Evolutionary conservation across 1,140 invertebrate genomes (phyloP).

Genomic region (Chlorops oryzae): DNA sequence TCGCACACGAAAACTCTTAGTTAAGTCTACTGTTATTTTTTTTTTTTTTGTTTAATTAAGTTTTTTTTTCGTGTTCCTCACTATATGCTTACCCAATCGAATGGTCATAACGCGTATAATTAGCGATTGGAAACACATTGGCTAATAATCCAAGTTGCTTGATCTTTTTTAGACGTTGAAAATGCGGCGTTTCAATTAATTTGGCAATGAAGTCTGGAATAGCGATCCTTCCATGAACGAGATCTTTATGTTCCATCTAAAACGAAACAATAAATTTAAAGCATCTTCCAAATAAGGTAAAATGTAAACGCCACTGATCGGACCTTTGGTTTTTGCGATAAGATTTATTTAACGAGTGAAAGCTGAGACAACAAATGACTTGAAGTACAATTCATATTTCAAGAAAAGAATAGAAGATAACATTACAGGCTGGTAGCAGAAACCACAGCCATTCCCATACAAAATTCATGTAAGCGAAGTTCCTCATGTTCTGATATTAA

Average conservation of each 20-base stretch:
- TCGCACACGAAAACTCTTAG: no score
- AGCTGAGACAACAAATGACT: no score
- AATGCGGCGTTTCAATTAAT: conserved; percentile 25
- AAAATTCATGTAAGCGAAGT: no score
- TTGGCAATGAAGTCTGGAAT: conserved; percentile 22
- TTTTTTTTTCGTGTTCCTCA: not conserved
- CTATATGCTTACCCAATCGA: conserved; percentile 30
- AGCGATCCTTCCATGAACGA: conserved; percentile 27
- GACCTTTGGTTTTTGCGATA: no score
- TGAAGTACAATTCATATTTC: no score
- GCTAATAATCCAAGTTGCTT: conserved; percentile 27
- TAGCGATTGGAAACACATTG: not conserved
- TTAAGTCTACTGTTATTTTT: not conserved
- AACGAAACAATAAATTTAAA: conserved; percentile 1
- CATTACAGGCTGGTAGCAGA: no score
- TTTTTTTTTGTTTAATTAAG: no score
- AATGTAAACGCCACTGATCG: no score
- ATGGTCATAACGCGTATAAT: conserved; percentile 27
- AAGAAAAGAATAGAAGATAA: no score
- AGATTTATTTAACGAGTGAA: no score
- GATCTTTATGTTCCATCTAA: conserved; percentile 20
- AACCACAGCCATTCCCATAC: no score
- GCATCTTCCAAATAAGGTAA: not conserved
- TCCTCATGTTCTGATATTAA: no score
- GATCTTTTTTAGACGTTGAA: conserved; percentile 33